Conservation (phyloP, 2,888 invertebrate species). For the Notodonta ziczac region DNA sequence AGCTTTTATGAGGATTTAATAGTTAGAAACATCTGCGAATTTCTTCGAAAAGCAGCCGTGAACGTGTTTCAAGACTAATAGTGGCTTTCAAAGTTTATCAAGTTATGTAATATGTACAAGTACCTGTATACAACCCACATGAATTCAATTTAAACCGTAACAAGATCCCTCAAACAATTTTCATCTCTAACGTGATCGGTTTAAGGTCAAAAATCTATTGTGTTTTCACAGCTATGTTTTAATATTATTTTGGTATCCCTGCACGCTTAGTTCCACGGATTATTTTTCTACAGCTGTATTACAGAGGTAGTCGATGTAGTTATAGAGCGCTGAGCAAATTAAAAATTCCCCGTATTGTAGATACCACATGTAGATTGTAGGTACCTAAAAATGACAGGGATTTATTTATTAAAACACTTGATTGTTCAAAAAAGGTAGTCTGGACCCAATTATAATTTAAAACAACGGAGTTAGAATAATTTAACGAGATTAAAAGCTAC, state of each 20-base stretch:
- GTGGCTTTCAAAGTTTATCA: too few species aligned
- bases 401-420: background rate
- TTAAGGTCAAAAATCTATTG: background rate
- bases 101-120: background rate
- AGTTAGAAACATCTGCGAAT: too few species aligned
- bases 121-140: background rate
- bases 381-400: background rate
- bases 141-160: conserved; percentile 10
- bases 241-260: conserved; percentile 8
- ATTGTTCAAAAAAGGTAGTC: too few species aligned
- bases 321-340: background rate
- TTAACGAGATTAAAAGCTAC: too few species aligned
- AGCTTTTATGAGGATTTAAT: too few species aligned
- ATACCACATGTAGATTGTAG: background rate
- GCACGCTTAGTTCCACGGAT: background rate
- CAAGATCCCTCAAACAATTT: background rate
- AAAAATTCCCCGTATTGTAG: background rate
- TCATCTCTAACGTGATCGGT: background rate
- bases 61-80: too few species aligned
- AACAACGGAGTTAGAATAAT: too few species aligned
- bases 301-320: background rate
- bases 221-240: background rate
- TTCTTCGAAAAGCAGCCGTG: too few species aligned
- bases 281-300: background rate
- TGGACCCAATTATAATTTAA: too few species aligned